Percentiles rank a stretch among this genome's conserved stretches.
phyloP scores from a whole-genome alignment of 2,797 vertebrate genomes.

The Sarcophilus harrisii region DNA sequence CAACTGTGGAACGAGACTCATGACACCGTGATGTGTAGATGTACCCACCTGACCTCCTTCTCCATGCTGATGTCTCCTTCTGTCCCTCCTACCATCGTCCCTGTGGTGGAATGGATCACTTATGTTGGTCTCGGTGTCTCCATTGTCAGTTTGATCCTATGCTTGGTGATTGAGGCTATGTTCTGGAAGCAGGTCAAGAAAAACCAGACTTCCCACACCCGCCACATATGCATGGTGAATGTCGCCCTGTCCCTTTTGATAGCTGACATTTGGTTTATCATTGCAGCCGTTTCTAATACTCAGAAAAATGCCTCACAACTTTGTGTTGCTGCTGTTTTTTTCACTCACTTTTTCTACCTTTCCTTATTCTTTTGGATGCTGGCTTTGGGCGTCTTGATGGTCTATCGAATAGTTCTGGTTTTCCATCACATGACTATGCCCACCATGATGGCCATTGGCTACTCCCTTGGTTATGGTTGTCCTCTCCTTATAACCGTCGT shows the following conservation, averaged over 20 bases:
- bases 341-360: conserved; percentile 78
- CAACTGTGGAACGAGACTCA: conserved; percentile 57
- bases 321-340: conserved; percentile 73
- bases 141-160: conserved; percentile 69
- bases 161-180: conserved; percentile 68
- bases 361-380: conserved; percentile 82
- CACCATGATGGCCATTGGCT: conserved; percentile 37
- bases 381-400: conserved; percentile 57
- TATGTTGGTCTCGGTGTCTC: conserved; percentile 72
- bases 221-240: conserved; percentile 79
- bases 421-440: conserved; percentile 67
- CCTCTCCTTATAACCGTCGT: conserved; percentile 74
- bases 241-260: conserved; percentile 74
- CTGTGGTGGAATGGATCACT: conserved; percentile 70
- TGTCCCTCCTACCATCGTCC: background rate
- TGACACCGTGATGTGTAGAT: conserved; percentile 58
- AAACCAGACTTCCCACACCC: conserved; percentile 69
- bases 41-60: conserved; percentile 80
- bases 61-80: conserved; percentile 79
- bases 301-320: background rate
- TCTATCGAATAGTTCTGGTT: conserved; percentile 69
- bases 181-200: conserved; percentile 78
- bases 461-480: conserved; percentile 78
- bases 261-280: conserved; percentile 72
- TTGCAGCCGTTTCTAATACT: background rate